Conservation (phyloP, 2,888 invertebrate genomes). For the Drosophila kanekoi region DNA sequence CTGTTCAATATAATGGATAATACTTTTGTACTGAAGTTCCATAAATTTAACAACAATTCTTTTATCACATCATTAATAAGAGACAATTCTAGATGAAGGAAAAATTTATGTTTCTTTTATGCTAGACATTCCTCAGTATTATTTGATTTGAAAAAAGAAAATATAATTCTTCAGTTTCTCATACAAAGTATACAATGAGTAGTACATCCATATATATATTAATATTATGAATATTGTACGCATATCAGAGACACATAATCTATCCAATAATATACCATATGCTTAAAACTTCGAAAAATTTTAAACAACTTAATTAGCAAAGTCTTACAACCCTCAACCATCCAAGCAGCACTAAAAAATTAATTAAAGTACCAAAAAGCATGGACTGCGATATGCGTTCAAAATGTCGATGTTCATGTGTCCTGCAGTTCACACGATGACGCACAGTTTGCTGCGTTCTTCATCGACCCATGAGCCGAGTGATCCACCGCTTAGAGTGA, state of each 20-base stretch:
- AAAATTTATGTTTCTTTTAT: too few relatives aligned
- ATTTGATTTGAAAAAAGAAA: conserved; percentile 30
- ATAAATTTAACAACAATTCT: too few relatives aligned
- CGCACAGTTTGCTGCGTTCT: conserved; percentile 63
- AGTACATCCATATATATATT: conserved; percentile 8
- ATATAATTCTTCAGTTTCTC: conserved; percentile 26
- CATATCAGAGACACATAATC: background rate
- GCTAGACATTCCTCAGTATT: conserved; percentile 1
- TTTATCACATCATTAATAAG: too few relatives aligned
- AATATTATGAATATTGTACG: conserved; percentile 26
- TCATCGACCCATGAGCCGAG: conserved; percentile 85
- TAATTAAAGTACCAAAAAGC: conserved; percentile 52
- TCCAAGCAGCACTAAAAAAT: conserved; percentile 61
- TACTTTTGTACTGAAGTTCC: conserved; percentile 2
- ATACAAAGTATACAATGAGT: conserved; percentile 10
- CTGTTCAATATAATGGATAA: conserved; percentile 22
- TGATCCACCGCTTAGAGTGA: conserved; percentile 50
- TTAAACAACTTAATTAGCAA: conserved; percentile 81
- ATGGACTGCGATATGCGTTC: conserved; percentile 83
- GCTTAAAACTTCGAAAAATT: conserved; percentile 35
- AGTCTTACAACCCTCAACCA: conserved; percentile 68
- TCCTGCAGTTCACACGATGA: conserved; percentile 86
- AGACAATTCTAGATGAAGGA: too few relatives aligned
- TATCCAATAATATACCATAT: conserved; percentile 50
- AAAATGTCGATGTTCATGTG: conserved; percentile 88